Percentiles rank a stretch among this genome's conserved stretches.
Conservation (phyloP, 2,113 vertebrate genomes). For the Noctilio leporinus region DNA sequence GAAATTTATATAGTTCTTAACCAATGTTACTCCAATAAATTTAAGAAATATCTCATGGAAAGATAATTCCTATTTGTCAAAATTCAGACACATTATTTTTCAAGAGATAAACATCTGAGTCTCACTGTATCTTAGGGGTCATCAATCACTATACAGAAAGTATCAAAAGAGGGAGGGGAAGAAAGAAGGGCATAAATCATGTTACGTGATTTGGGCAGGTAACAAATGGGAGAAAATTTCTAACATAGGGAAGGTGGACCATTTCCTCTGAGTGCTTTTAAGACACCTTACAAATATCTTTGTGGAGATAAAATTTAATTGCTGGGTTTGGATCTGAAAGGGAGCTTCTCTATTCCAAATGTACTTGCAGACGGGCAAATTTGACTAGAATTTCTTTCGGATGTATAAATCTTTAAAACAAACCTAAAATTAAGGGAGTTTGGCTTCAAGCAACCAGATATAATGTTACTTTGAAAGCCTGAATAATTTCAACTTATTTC, state of each 20-base stretch:
- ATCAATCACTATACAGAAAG: neutral
- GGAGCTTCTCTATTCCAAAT: neutral
- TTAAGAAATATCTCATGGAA: neutral
- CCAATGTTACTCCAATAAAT: neutral
- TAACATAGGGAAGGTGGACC: neutral
- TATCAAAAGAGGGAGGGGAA: neutral
- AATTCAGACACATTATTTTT: slow-evolving; percentile 10
- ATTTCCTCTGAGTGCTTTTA: neutral
- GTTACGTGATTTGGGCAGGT: neutral
- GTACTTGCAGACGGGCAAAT: slow-evolving; percentile 12
- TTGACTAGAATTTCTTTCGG: neutral
- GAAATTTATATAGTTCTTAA: neutral
- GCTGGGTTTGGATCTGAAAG: neutral
- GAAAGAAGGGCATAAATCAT: neutral
- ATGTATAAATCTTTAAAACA: neutral
- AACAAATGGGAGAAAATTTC: neutral
- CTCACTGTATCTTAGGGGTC: neutral
- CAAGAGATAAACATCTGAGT: neutral
- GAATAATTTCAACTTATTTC: neutral
- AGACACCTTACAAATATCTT: neutral
- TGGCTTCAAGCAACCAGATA: neutral
- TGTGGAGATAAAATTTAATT: neutral
- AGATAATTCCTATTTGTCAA: neutral
- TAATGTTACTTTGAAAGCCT: neutral
- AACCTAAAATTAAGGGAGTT: neutral